A percentile compares a stretch with the other conserved stretches of the same genome.
Conservation (phyloP, 1,140 invertebrate genomes). For the Drosophila mauritiana region DNA sequence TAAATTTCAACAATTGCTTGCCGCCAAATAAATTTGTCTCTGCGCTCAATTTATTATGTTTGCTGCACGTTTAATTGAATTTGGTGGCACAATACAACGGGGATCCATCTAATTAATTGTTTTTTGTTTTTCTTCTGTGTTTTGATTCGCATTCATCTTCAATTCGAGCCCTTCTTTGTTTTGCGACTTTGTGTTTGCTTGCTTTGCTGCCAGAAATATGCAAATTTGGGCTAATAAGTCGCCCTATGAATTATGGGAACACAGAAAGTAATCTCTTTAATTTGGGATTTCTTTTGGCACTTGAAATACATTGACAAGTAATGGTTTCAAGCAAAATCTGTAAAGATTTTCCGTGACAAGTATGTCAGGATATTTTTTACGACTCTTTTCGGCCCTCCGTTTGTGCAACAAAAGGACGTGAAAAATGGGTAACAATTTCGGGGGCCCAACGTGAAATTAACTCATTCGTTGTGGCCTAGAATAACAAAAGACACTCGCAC, state of each 20-base stretch:
- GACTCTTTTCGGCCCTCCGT: slow-evolving; percentile 27
- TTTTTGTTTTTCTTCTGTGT: slow-evolving; percentile 42
- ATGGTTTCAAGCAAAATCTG: slow-evolving; percentile 1
- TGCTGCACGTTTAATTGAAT: slow-evolving; percentile 32
- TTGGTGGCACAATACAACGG: slow-evolving; percentile 6
- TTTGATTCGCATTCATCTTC: slow-evolving; percentile 50
- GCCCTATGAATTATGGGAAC: slow-evolving; percentile 14
- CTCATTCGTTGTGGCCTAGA: slow-evolving; percentile 72
- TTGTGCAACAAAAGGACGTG: slow-evolving; percentile 47
- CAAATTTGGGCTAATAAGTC: slow-evolving; percentile 59
- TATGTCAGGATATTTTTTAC: slow-evolving; percentile 22
- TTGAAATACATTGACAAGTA: too few species aligned
- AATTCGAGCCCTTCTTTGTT: slow-evolving; percentile 7
- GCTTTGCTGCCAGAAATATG: slow-evolving; percentile 52
- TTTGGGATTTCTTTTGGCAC: too few species aligned
- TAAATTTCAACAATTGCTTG: slow-evolving; percentile 30
- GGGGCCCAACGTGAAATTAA: slow-evolving; percentile 72
- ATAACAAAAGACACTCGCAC: slow-evolving; percentile 57
- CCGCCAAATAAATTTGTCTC: slow-evolving; percentile 13
- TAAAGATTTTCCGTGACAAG: slow-evolving; percentile 3
- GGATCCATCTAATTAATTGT: slow-evolving; percentile 65
- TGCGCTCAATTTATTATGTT: slow-evolving; percentile 17
- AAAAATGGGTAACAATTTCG: slow-evolving; percentile 64
- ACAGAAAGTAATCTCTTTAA: not conserved
- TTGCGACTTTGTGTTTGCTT: slow-evolving; percentile 41